Evolutionary conservation across 1,140 invertebrate genomes (phyloP), one percentile per base, ranked within the genome.

Genomic region (Calephelis virginiensis): DNA sequence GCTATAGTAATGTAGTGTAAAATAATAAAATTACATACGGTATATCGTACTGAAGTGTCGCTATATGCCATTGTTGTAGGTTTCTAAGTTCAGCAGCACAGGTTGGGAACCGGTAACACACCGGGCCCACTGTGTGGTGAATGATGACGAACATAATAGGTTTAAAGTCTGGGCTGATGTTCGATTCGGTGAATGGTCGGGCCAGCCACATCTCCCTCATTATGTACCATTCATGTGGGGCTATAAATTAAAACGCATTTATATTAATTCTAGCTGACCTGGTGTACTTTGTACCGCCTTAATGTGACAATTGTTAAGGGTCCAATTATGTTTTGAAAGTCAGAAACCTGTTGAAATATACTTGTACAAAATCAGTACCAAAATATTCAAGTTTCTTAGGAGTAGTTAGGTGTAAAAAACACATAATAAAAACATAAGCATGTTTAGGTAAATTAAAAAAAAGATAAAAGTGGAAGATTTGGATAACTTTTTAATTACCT

Each of bases 191-290:
- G 10, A 53, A 53, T 61, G 66, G 63, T 61, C 68, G 66, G 28
- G 85, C 84, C 45, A 88, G 71, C 88, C 88, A 90, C 82, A 84
- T 83, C 12, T 85, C 71, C 5, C 84, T 71, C 0, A 74, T 79
- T 28, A 90, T 87, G 56, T 76, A 82, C 88, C 88, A 90, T 47
- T 82, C 77, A 61, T 85, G 80, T 0, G 83, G 81, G 13, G 81
- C 85, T 88, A 66, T 63, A 71, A 72, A 14, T 59, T 63, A 63
- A 28, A 37, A 8, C 8, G 7, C 9, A 17, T 67, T 49, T 49
- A 49, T 49, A 13, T 49, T 48, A 3, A 12, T 48, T 0, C 46
- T 48, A n/a, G 11, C 46, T 47, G 5, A 8, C 17, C 17, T 17
- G 17, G 17, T 3, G 17, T 17, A 17, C 17, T 17, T 17, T 17